These are phyloP conservation scores for Crepidodera aurea DNA, from an alignment of 2,888 invertebrate genomes.

Conservation along the genomic window DNA sequence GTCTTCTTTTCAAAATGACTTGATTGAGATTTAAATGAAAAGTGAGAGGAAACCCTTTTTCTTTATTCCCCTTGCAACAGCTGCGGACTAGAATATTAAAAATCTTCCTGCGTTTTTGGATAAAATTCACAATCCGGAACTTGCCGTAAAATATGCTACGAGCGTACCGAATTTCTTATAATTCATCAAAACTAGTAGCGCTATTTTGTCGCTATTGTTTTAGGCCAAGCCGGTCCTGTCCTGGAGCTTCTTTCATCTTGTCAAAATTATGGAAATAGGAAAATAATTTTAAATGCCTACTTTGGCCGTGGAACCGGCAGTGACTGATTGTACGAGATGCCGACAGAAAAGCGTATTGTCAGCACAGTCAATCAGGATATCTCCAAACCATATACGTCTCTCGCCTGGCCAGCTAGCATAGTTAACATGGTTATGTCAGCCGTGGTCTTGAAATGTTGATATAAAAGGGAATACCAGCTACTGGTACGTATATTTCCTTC, in stretches of 20 bases:
- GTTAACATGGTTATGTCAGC: slow-evolving; percentile 11
- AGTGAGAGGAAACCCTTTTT: background rate
- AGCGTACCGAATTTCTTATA: too few species aligned
- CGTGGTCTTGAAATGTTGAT: slow-evolving; percentile 12
- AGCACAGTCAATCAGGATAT: slow-evolving; percentile 10
- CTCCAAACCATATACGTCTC: slow-evolving; percentile 13
- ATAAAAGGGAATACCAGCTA: slow-evolving; percentile 19
- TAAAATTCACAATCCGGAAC: too few species aligned
- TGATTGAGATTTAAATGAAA: slow-evolving; percentile 17
- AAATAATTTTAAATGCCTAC: too few species aligned
- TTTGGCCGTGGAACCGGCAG: too few species aligned
- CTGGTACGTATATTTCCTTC: slow-evolving; percentile 21
- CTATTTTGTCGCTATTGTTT: too few species aligned
- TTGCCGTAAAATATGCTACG: too few species aligned
- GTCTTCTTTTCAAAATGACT: slow-evolving; percentile 4
- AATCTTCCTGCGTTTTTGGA: too few species aligned
- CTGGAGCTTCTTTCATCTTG: too few species aligned
- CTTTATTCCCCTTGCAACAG: background rate
- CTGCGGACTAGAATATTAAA: background rate
- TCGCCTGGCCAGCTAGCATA: slow-evolving; percentile 1
- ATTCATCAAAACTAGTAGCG: too few species aligned
- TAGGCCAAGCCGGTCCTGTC: too few species aligned
- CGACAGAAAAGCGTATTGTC: slow-evolving; percentile 12
- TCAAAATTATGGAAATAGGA: too few species aligned
- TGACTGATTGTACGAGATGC: background rate